These are phyloP conservation scores for Lepidurus packardi DNA, from an alignment of 1,140 invertebrate species.

Conservation along the genomic window DNA sequence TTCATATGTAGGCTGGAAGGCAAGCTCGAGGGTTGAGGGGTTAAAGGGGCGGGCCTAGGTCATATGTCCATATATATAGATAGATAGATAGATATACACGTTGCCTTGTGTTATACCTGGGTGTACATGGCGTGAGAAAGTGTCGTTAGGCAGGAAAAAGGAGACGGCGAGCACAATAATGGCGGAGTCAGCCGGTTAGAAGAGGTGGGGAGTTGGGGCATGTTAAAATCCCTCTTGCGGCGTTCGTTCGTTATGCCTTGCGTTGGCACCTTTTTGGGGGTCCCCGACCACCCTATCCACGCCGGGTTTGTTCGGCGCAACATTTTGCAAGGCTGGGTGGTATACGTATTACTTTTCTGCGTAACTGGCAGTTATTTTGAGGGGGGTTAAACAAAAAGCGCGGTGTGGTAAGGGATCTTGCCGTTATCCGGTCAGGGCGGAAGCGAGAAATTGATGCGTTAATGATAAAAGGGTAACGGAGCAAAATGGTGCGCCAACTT, in stretches of 20 bases:
- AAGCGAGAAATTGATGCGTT: too few relatives aligned
- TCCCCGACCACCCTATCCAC: not conserved
- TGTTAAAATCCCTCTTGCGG: not conserved
- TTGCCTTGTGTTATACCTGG: not conserved
- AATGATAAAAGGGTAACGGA: too few relatives aligned
- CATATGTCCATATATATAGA: not conserved
- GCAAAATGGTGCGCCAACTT: too few relatives aligned
- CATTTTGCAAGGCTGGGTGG: not conserved
- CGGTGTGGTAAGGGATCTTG: too few relatives aligned
- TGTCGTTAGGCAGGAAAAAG: not conserved
- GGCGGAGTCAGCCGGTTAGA: not conserved
- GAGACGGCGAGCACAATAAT: constrained; percentile 8
- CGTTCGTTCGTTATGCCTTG: not conserved
- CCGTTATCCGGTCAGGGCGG: too few relatives aligned
- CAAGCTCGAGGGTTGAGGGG: not conserved
- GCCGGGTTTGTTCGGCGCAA: not conserved
- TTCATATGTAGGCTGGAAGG: not conserved
- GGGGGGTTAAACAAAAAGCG: too few relatives aligned
- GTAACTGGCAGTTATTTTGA: too few relatives aligned
- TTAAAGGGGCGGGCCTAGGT: not conserved
- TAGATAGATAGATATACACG: too few relatives aligned
- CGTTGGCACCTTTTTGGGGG: not conserved
- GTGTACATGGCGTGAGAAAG: not conserved
- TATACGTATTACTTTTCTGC: too few relatives aligned
- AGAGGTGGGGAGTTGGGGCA: not conserved